phyloP scores from a whole-genome alignment of 2,888 invertebrate genomes.

The Eupithecia dodoneata region DNA sequence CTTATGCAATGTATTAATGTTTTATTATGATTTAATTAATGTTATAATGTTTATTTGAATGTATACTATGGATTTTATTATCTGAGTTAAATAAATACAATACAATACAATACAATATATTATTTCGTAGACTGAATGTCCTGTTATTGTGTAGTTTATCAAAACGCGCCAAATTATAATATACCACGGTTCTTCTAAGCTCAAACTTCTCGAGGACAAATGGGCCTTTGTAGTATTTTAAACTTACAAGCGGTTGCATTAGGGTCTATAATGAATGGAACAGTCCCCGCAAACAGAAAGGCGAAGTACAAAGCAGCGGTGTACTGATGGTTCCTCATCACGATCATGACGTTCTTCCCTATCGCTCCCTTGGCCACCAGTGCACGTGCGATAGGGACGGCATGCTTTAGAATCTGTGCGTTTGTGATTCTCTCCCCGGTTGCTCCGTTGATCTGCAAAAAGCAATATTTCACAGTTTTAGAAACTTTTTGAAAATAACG shows the following conservation, averaged over 20 bases:
- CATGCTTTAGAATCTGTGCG: conserved; percentile 8
- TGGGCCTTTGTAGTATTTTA: neutral
- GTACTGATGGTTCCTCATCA: conserved; percentile 4
- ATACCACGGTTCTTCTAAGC: neutral
- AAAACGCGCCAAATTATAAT: neutral
- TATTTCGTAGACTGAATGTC: too few species aligned
- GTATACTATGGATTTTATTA: too few species aligned
- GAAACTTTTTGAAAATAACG: neutral
- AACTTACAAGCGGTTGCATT: conserved; percentile 8
- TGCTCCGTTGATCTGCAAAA: conserved; percentile 8
- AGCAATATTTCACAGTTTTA: neutral
- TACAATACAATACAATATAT: too few species aligned
- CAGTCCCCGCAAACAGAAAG: neutral
- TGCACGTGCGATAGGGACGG: conserved; percentile 8
- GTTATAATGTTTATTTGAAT: too few species aligned
- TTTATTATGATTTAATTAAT: too few species aligned
- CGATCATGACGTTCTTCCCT: conserved; percentile 7
- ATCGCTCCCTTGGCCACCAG: conserved; percentile 2
- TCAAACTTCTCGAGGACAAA: neutral
- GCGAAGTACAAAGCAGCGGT: conserved; percentile 3
- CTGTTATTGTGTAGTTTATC: too few species aligned
- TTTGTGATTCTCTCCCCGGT: conserved; percentile 6
- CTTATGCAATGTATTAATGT: too few species aligned
- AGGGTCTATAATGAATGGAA: conserved; percentile 7
- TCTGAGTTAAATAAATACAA: too few species aligned